These are phyloP conservation scores for Flabesymbios commensalis DNA, from an alignment of 2,888 invertebrate genomes.

Conservation along the genomic window DNA sequence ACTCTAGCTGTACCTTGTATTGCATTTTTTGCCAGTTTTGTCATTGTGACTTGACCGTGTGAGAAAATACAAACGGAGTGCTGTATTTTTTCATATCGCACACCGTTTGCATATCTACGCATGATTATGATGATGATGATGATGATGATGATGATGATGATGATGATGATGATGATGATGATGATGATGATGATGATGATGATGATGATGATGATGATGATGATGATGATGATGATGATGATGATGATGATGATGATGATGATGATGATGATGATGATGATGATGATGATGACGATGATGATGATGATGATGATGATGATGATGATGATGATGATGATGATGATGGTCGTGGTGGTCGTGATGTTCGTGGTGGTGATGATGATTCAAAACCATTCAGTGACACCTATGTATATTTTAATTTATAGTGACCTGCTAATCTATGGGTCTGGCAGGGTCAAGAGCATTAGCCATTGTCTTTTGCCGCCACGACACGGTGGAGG, in stretches of 20 bases:
- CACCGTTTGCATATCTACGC: not conserved
- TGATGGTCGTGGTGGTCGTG: not conserved
- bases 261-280: constrained; percentile 8
- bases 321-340: constrained; percentile 1
- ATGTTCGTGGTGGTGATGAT: not conserved
- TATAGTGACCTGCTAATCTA: no score
- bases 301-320: constrained; percentile 4
- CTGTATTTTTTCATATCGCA: no score
- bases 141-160: constrained; percentile 1
- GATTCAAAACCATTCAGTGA: no score
- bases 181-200: constrained; percentile 7
- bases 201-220: constrained; percentile 9
- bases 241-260: constrained; percentile 5
- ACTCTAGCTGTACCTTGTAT: no score
- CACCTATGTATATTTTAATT: no score
- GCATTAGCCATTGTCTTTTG: no score
- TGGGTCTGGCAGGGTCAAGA: no score
- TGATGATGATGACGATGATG: constrained; percentile 7
- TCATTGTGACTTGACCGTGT: no score
- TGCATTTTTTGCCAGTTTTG: no score
- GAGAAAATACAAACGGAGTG: no score
- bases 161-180: constrained; percentile 4
- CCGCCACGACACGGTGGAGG: no score
- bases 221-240: constrained; percentile 6
- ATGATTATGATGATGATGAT: constrained; percentile 1